Conservation (phyloP, 1,140 invertebrate genomes). For the Ephestia elutella region DNA sequence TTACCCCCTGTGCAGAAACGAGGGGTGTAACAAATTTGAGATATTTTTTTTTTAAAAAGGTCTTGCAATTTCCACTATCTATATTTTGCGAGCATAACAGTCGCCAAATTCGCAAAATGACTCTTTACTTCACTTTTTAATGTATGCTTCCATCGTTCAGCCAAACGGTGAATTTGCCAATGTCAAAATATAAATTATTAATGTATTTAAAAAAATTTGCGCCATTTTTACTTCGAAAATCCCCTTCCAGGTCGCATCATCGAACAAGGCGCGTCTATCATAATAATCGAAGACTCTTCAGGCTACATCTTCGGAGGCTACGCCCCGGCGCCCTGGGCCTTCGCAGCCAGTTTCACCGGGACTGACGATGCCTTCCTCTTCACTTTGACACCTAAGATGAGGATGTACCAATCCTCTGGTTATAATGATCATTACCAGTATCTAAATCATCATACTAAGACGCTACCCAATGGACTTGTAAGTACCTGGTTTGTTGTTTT, state of each 20-base stretch:
- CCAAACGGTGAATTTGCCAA: no score
- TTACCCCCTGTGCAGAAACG: no score
- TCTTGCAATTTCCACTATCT: no score
- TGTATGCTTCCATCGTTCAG: no score
- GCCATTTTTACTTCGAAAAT: no score
- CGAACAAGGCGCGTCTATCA: conserved; percentile 84
- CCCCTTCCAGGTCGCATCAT: conserved; percentile 81
- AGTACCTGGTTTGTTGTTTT: conserved; percentile 26
- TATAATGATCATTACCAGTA: conserved; percentile 95
- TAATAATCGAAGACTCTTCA: conserved; percentile 85
- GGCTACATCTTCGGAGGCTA: conserved; percentile 93
- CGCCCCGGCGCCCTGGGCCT: conserved; percentile 83
- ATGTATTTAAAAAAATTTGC: no score
- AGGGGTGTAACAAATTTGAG: no score
- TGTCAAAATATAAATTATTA: no score
- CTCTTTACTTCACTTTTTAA: no score
- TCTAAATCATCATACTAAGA: conserved; percentile 91
- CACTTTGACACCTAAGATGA: conserved; percentile 84
- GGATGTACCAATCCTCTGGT: conserved; percentile 83
- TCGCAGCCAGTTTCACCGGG: conserved; percentile 75
- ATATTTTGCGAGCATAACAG: no score
- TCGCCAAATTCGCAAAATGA: no score
- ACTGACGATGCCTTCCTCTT: conserved; percentile 87
- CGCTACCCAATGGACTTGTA: conserved; percentile 93
- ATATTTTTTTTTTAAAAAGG: no score